These are phyloP conservation scores for Acanthaster planci DNA, from an alignment of 35 echinoderm and acorn worm species.

Conservation along the genomic window DNA sequence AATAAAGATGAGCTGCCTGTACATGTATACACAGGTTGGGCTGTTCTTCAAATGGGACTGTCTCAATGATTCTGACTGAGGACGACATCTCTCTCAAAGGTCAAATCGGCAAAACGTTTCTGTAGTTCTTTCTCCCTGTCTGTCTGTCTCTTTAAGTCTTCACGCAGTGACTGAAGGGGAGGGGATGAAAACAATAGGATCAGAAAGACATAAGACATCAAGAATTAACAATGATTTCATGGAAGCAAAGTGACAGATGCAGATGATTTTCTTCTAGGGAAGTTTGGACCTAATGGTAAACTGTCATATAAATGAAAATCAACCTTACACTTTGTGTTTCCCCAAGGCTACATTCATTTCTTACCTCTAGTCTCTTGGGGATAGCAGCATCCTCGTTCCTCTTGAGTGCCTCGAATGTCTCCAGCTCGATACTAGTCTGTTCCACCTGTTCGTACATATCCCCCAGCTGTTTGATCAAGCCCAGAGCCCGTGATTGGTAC, in stretches of 20 bases:
- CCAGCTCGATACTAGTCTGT: slow-evolving; percentile 72
- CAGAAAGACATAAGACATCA: background rate
- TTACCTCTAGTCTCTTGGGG: slow-evolving; percentile 87
- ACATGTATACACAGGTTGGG: too few relatives aligned
- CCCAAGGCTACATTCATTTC: too few relatives aligned
- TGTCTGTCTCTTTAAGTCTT: slow-evolving; percentile 82
- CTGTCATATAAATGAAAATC: too few relatives aligned
- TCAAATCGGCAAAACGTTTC: slow-evolving; percentile 81
- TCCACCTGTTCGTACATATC: slow-evolving; percentile 68
- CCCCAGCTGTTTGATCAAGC: slow-evolving; percentile 81
- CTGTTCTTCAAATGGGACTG: too few relatives aligned
- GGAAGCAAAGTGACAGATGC: background rate
- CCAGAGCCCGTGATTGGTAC: slow-evolving; percentile 85
- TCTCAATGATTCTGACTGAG: slow-evolving; percentile 1
- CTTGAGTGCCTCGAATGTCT: slow-evolving; percentile 84
- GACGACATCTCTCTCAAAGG: slow-evolving; percentile 85
- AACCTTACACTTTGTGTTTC: too few relatives aligned
- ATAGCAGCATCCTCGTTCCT: slow-evolving; percentile 78
- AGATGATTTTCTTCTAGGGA: too few relatives aligned
- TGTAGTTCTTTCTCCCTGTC: slow-evolving; percentile 86
- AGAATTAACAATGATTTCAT: background rate
- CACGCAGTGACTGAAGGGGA: slow-evolving; percentile 68
- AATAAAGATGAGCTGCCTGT: too few relatives aligned
- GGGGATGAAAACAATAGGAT: background rate
- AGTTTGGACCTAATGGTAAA: too few relatives aligned